Base-by-base conservation (phyloP, 2,888 invertebrate genomes). In the Zootermopsis nevadensis region DNA sequence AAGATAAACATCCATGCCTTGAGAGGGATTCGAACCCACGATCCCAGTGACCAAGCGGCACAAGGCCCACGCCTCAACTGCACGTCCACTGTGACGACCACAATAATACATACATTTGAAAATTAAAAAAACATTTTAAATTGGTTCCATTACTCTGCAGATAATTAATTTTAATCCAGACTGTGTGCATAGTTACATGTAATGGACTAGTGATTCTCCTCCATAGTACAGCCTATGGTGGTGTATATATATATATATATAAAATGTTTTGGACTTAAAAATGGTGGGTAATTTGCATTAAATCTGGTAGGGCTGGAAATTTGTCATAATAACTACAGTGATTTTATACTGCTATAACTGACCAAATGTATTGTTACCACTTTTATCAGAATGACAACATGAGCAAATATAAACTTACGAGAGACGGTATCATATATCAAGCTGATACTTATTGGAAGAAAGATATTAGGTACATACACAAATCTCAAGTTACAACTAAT, bases 141-240 rank as follows among this genome's bases (percentile, higher is more conserved):
- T 30, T 33, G 84, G 27, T 74, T 87, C 38, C 84, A 86, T 12
- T 86, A 87, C 84, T 82, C 86, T 69, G 88, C 87, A 12, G 0
- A 42, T 42, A 15, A 24, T 87, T 87, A 69, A 84, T 88, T 38
- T 81, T 87, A 27, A 84, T 87, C 22, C 89, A 90, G 86, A 84
- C 89, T 19, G 89, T 89, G 35, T 88, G 88, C 81, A 87, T 89
- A 69, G 89, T 89, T 12, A 86, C 88, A 27, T 88, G 87, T 82
- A 88, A 89, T 84, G 87, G 89, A 0, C 89, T 89, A 81, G 86
- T 88, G 60, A 88, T 90, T 30, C 84, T 89, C 1, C 86, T 89
- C 4, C 88, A 89, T 24, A 90, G 90, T 84, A 85, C 88, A 12
- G 86, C 87, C 2, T 90, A 88, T 83, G 79, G 87, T 4, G 77